Base-by-base conservation (phyloP, 2,113 vertebrate genomes). In the Melanostigma gelatinosum region DNA sequence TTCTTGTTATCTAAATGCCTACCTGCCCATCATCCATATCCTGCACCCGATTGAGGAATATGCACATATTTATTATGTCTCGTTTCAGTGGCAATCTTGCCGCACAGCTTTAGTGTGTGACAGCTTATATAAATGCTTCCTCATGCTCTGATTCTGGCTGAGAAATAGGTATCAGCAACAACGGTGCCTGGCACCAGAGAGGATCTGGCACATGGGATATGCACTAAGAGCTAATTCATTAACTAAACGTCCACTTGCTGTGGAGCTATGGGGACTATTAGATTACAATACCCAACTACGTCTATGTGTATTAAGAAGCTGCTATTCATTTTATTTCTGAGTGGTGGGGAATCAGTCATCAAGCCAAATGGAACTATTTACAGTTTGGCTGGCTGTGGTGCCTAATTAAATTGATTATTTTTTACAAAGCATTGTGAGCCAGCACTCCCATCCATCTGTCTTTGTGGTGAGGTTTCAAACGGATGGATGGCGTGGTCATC, bases 391-490 rank as follows among this genome's bases (percentile, higher is more conserved):
- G 57, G 52, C 72, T 82, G 83, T 32, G 52, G 66, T 64, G n/a
- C 79, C 86, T 84, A 78, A 91, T 93, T 88, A 91, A 91, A 89
- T 85, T n/a, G 84, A 87, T 80, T 85, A 61, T 83, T 88, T 34
- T 89, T 81, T 77, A 89, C 55, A 63, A 71, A 61, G 63, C 38
- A 34, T 50, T 75, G 58, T 50, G 63, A 78, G 69, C 34, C 38
- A 34, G 84, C 58, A 36, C 75, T 72, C 44, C 85, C 46, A 40
- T 85, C 87, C 91, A 91, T 92, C 89, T 91, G 91, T 89, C 84
- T 77, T 32, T 24, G 68, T 1, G 7, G 60, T 48, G 58, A 72
- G 36, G 82, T 84, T 87, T 75, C 68, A 84, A 44, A 58, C 50
- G 83, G 67, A n/a, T 36, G 74, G 48, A 67, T 64, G 50, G 68